These are phyloP conservation scores for Phragmatobia fuliginosa DNA, from an alignment of 2,888 invertebrate species.

Conservation along the genomic window DNA sequence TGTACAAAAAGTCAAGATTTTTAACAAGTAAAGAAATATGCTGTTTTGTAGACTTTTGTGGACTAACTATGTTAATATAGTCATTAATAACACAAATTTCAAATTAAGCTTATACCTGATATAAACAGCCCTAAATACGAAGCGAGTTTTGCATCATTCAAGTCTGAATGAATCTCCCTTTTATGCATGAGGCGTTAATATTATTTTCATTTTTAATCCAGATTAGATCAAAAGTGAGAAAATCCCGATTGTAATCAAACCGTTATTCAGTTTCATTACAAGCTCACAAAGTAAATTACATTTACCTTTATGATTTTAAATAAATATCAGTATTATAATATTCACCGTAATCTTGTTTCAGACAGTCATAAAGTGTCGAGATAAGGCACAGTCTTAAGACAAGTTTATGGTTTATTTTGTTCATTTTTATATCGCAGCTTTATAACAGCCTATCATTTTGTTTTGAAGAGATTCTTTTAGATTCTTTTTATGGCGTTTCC, in stretches of 20 bases:
- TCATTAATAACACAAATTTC: too few species aligned
- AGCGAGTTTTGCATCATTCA: not conserved
- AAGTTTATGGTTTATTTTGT: slow-evolving; percentile 45
- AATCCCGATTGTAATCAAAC: slow-evolving; percentile 20
- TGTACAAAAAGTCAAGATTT: too few species aligned
- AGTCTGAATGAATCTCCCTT: not conserved
- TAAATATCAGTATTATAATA: slow-evolving; percentile 42
- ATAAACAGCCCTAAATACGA: not conserved
- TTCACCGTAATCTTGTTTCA: slow-evolving; percentile 42
- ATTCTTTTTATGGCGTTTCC: slow-evolving; percentile 23
- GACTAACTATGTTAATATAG: too few species aligned
- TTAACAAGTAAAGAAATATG: too few species aligned
- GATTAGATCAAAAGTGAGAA: slow-evolving; percentile 8
- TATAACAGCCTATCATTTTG: slow-evolving; percentile 39
- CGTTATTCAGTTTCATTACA: slow-evolving; percentile 26
- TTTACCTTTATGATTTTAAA: slow-evolving; percentile 26
- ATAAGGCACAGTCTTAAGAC: slow-evolving; percentile 33
- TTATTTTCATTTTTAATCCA: slow-evolving; percentile 2
- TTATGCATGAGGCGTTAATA: too few species aligned
- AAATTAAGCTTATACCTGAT: not conserved
- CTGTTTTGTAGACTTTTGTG: too few species aligned
- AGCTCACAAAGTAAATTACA: slow-evolving; percentile 5
- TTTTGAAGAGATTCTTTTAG: slow-evolving; percentile 29
- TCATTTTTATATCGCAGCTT: slow-evolving; percentile 42
- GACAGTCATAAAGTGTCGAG: slow-evolving; percentile 36